These are phyloP conservation scores for Hippocampus barbouri DNA, from an alignment of 2,113 vertebrate genomes.

Conservation along the genomic window DNA sequence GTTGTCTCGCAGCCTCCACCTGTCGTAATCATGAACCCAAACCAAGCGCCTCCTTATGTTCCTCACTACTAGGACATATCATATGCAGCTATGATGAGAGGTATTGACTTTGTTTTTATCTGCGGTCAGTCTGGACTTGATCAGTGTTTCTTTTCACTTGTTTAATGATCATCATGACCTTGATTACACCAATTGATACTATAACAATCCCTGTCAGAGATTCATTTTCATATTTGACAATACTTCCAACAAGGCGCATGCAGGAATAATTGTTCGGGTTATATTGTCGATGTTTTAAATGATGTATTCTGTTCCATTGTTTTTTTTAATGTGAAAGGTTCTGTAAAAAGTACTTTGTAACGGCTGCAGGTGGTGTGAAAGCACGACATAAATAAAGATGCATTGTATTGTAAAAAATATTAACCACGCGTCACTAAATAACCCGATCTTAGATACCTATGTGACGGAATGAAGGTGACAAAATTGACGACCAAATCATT, in stretches of 20 bases:
- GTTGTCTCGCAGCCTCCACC: constrained; percentile 31
- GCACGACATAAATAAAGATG: too few relatives aligned
- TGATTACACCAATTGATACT: background rate
- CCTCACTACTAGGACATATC: fast-evolving
- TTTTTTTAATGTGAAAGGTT: too few relatives aligned
- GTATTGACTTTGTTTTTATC: background rate
- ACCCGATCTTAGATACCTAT: too few relatives aligned
- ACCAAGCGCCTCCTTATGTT: background rate
- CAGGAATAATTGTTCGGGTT: too few relatives aligned
- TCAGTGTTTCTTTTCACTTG: background rate
- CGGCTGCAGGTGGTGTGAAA: too few relatives aligned
- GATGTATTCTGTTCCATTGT: too few relatives aligned
- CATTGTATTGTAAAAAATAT: too few relatives aligned
- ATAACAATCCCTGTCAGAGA: background rate
- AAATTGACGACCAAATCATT: too few relatives aligned
- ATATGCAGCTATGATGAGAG: background rate
- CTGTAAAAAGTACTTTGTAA: too few relatives aligned
- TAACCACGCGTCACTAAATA: too few relatives aligned
- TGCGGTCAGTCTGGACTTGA: background rate
- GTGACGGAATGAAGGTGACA: too few relatives aligned
- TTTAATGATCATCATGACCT: background rate
- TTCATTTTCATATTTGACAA: background rate
- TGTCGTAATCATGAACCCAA: background rate
- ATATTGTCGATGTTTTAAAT: too few relatives aligned
- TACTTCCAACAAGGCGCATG: background rate